phyloP scores from a whole-genome alignment of 2,113 vertebrate species.

The Eulacestoma nigropectus region DNA sequence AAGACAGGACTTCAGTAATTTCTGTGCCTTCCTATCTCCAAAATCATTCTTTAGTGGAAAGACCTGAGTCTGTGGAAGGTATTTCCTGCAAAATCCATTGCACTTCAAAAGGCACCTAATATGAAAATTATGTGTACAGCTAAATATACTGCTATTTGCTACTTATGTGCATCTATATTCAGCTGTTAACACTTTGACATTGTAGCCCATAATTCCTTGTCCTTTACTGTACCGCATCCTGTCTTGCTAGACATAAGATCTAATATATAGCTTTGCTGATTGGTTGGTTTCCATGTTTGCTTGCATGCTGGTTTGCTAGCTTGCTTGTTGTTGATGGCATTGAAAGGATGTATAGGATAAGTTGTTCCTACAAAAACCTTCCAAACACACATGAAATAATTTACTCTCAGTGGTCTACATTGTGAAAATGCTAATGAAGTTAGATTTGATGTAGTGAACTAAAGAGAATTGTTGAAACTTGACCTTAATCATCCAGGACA shows the following conservation, averaged over 20 bases:
- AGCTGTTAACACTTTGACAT: neutral
- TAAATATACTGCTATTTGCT: neutral
- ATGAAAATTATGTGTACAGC: neutral
- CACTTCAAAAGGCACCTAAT: neutral
- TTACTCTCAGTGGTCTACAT: neutral
- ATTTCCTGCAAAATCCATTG: neutral
- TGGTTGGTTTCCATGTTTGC: neutral
- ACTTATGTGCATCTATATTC: neutral
- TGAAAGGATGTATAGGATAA: neutral
- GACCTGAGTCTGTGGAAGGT: neutral
- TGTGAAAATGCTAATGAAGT: neutral
- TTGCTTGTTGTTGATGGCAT: neutral
- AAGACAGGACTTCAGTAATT: neutral
- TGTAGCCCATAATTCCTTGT: neutral
- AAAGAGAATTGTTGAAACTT: neutral
- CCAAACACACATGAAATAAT: neutral
- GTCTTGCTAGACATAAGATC: neutral
- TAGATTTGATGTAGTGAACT: neutral
- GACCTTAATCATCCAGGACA: conserved; percentile 18
- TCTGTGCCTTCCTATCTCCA: neutral
- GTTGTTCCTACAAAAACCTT: neutral
- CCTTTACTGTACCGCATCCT: neutral
- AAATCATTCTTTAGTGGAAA: neutral
- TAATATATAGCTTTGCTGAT: neutral
- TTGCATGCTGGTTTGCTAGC: neutral